phyloP scores from a whole-genome alignment of 1,140 invertebrate genomes.

The Epicauta chinensis region DNA sequence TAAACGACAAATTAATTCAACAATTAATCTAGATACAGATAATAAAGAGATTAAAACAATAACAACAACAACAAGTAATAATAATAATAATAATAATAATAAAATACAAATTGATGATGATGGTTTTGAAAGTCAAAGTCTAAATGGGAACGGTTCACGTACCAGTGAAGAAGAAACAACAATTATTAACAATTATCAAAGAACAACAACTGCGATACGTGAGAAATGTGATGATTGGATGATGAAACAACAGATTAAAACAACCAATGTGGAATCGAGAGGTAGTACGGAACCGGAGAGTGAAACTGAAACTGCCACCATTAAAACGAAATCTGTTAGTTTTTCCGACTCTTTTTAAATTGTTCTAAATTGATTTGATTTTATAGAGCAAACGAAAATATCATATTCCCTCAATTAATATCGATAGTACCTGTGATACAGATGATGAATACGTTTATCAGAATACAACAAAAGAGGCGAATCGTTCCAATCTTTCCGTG shows the following conservation, averaged over 20 bases:
- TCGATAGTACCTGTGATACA: constrained; percentile 4
- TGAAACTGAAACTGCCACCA: constrained; percentile 20
- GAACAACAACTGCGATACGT: constrained; percentile 21
- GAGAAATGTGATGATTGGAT: constrained; percentile 40
- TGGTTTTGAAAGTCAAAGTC: constrained; percentile 65
- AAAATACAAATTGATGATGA: constrained; percentile 56
- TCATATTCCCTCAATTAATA: constrained; percentile 7
- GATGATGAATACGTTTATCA: constrained; percentile 15
- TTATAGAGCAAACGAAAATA: constrained; percentile 7
- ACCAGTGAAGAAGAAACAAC: constrained; percentile 42
- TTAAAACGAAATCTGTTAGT: constrained; percentile 2
- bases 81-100: not conserved
- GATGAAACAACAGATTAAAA: constrained; percentile 27
- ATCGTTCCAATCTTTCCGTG: constrained; percentile 51
- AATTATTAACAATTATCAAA: constrained; percentile 15
- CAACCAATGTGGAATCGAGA: constrained; percentile 14
- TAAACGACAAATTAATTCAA: not conserved
- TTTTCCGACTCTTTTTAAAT: not conserved
- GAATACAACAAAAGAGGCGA: constrained; percentile 11
- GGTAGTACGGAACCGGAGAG: constrained; percentile 28
- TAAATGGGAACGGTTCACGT: constrained; percentile 76
- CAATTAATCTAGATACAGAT: no score
- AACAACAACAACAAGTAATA: no score
- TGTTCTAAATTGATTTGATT: not conserved
- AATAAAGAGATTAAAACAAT: not conserved